A percentile compares a stretch with the other conserved stretches of the same genome.
Conservation (phyloP, 2,888 invertebrate species). For the Boloria euphrosyne region DNA sequence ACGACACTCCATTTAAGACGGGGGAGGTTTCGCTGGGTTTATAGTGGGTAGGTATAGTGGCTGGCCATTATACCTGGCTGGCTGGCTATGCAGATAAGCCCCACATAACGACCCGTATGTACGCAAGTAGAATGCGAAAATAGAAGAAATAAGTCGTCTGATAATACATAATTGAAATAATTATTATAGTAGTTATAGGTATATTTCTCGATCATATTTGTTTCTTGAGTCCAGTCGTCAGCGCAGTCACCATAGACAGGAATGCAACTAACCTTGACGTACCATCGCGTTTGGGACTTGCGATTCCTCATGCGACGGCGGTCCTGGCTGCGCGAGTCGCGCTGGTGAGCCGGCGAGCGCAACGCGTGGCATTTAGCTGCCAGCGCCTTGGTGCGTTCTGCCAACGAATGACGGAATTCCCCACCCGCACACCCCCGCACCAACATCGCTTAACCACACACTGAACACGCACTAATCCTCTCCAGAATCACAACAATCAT, state of each 20-base stretch:
- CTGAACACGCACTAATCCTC: conserved; percentile 46
- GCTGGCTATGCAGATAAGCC: no score
- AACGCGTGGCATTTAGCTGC: conserved; percentile 76
- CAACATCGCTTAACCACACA: conserved; percentile 66
- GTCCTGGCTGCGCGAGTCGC: conserved; percentile 62
- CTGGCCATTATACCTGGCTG: no score
- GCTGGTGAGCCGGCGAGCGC: conserved; percentile 62
- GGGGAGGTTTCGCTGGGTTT: no score
- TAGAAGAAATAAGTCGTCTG: no score
- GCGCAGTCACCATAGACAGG: conserved; percentile 1
- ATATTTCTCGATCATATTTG: no score
- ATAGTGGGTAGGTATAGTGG: no score
- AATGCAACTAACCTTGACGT: conserved; percentile 86
- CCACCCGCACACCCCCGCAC: conserved; percentile 75
- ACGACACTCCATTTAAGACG: no score
- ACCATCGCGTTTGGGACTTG: conserved; percentile 85
- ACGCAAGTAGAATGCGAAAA: no score
- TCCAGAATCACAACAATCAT: conserved; percentile 34
- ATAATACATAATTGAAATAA: no score
- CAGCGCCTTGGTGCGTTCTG: conserved; percentile 78
- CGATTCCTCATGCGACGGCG: conserved; percentile 72
- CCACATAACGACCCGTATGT: no score
- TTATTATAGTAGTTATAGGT: no score
- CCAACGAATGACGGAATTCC: conserved; percentile 75
- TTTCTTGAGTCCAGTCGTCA: no score